phyloP scores from a whole-genome alignment of 2,113 vertebrate species.

The Megalops atlanticus region DNA sequence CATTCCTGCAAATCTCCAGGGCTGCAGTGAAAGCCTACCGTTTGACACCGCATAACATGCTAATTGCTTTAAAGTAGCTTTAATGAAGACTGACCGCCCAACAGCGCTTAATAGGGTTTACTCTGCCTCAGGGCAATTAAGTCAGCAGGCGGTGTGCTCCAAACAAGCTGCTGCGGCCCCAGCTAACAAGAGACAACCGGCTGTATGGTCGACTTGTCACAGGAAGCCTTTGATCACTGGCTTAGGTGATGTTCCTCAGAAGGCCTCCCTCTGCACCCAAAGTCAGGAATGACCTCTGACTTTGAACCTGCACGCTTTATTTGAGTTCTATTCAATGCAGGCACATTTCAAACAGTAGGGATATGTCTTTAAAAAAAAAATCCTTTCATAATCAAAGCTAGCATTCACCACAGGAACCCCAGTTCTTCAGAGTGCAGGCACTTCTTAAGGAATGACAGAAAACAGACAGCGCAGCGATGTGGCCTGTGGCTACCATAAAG shows the following conservation, averaged over 20 bases:
- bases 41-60: background rate
- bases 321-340: background rate
- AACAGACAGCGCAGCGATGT: background rate
- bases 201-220: background rate
- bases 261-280: background rate
- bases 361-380: background rate
- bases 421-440: background rate
- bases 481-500: no score
- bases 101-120: background rate
- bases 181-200: background rate
- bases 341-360: background rate
- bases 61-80: slow-evolving; percentile 11
- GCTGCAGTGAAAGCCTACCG: background rate
- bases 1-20: background rate
- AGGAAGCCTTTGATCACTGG: background rate
- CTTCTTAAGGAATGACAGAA: no score
- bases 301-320: background rate
- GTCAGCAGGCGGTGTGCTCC: background rate
- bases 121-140: slow-evolving; percentile 1
- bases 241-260: background rate
- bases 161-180: background rate
- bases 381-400: background rate
- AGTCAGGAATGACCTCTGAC: background rate
- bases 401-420: background rate
- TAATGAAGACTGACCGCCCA: slow-evolving; percentile 11